Base-by-base conservation (phyloP, 1,140 invertebrate species). In the Ceratina australensis region DNA sequence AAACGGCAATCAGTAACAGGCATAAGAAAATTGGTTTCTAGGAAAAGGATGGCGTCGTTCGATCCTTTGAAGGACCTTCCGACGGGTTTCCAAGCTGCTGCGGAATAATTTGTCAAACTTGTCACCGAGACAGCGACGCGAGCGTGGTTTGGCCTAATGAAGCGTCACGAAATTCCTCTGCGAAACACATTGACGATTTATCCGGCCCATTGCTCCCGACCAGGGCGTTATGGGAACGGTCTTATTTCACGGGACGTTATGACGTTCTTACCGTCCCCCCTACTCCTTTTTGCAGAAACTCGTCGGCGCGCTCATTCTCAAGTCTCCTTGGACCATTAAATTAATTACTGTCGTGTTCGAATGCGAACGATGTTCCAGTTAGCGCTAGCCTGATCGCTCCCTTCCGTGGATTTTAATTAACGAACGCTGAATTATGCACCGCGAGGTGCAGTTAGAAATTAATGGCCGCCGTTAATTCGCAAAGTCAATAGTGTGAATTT, bases 61-160 rank as follows among this genome's bases (percentile, higher is more conserved):
- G 80, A 81, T 79, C 74, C 74, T 59, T 66, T 65, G 64, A 47
- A 56, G 42, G 76, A 57, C 24, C 52, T 74, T 71, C 81, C 78
- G 66, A 79, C 73, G n/a, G 42, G 54, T 56, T 76, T 66, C 47
- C 66, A 42, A 50, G 47, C 77, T 47, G 72, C 66, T 60, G 71
- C n/a, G 81, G 87, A 89, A 89, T 90, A 90, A 91, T 91, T 91
- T 91, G 90, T 91, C 90, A 91, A 91, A 90, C 82, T 89, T 90
- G 89, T 91, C 90, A 89, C 86, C 87, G 84, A 86, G 89, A 90
- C 86, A 90, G 61, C 82, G 83, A 84, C 69, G 77, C 84, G 85
- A 81, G 83, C 82, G 79, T 86, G 87, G 81, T 86, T 83, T 76
- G 83, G 84, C 80, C 87, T 91, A 91, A 91, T 91, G 90, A 91